phyloP scores from a whole-genome alignment of 2,888 invertebrate genomes.

The Sisyra nigra region DNA sequence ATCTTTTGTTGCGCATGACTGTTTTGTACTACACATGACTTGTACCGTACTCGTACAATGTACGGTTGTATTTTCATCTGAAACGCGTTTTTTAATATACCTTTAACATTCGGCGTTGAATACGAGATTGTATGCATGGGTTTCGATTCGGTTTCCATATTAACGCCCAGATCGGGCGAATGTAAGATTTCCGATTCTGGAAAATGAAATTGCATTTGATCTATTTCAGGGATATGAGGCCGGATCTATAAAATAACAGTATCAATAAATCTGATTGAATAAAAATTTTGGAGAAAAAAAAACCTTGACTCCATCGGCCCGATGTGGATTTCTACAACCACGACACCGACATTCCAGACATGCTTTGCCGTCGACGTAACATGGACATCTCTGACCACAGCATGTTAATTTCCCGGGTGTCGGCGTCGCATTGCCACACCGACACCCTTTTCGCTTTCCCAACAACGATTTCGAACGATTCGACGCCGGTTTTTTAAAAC shows the following conservation, averaged over 20 bases:
- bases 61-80: too few relatives aligned
- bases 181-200: constrained; percentile 19
- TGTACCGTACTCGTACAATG: too few relatives aligned
- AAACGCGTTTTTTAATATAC: too few relatives aligned
- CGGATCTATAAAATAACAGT: constrained; percentile 32
- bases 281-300: too few relatives aligned
- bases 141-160: constrained; percentile 30
- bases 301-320: constrained; percentile 67
- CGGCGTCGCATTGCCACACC: constrained; percentile 82
- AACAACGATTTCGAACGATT: background rate
- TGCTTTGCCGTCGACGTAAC: constrained; percentile 80
- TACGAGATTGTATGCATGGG: constrained; percentile 19
- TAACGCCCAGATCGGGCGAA: constrained; percentile 19
- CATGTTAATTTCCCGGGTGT: constrained; percentile 83
- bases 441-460: constrained; percentile 51
- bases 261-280: constrained; percentile 6
- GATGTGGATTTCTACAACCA: constrained; percentile 84
- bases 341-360: constrained; percentile 83
- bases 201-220: constrained; percentile 37
- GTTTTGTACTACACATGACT: too few relatives aligned
- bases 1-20: too few relatives aligned
- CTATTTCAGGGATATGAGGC: constrained; percentile 49
- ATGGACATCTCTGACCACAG: constrained; percentile 86
- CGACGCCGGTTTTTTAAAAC: constrained; percentile 5
- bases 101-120: constrained; percentile 3